Base-by-base conservation (phyloP, 2,113 vertebrate species). In the Mesoclemmys tuberculata region DNA sequence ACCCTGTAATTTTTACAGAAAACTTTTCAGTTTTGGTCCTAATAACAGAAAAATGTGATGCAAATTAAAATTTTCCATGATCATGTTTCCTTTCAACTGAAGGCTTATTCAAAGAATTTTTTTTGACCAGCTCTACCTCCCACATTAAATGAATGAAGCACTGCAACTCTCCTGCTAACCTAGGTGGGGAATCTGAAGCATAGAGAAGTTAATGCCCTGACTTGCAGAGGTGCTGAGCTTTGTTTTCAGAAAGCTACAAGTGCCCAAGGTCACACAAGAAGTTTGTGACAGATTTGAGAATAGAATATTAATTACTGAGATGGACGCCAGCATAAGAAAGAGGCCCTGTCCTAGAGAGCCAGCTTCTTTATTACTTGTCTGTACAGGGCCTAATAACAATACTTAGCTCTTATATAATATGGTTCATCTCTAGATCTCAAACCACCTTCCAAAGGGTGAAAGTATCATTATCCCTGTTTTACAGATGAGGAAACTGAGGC, bases 361-460 rank as follows among this genome's bases (percentile, higher is more conserved):
- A 71, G 38, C 68, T 35, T 64, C 31, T 71, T 24, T 71, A 21
- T 10, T 38, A 38, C n/a, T 38, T 41, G 68, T 71, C n/a, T 71
- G n/a, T 21, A 38, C n/a, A 71, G 68, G n/a, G n/a, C 68, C 35
- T 68, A 68, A 68, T 24, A 41, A 21, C 26, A 74, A 41, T 56
- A 10, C 55, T 38, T 74, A 74, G 21, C 77, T 91, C 5, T 90
- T 41, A 13, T 18, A 6, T 48, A 35, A 91, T 54, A 5, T 80
- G 46, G 61, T 92, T 91, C 26, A 21, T 54, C 58, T 29, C 49
- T 93, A 91, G 84, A 87, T 51, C 85, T 90, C 58, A 85, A 95
- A 96, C 58, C 11, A 31, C 31, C 91, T 96, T 82, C 82, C 86
- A 31, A 89, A 87, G 64, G 71, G 77, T 85, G 51, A 7, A 0